Base-by-base conservation (phyloP, 2,113 vertebrate species). In the Meles meles region DNA sequence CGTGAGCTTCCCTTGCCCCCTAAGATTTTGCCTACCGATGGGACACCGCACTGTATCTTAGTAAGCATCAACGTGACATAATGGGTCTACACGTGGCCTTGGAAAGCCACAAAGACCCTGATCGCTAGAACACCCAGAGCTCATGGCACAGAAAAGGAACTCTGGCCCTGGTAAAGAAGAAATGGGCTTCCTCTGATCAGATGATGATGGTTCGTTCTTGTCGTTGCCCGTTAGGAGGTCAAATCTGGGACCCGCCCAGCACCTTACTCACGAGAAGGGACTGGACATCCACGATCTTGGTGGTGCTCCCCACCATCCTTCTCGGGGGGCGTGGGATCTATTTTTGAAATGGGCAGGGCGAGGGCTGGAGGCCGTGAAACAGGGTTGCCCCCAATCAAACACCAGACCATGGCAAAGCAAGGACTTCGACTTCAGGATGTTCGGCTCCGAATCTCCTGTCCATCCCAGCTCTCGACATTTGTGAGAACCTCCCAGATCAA, bases 281-380 rank as follows among this genome's bases (percentile, higher is more conserved):
- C 34, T n/a, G 42, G 13, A 61, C 3, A 14, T 0, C 9, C 31
- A 31, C 1, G 31, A 47, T 23, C 31, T n/a, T 17, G 1, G 0
- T 39, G 37, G 49, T n/a, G 34, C 61, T 15, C 7, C 37, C 18
- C 37, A 44, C 31, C 14, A 39, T 9, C 13, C 49, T 76, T 71
- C 44, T 85, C 27, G 7, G 37, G 14, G 52, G 18, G 0, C 31
- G 2, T 55, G 34, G 23, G n/a, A 25, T 59, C 55, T 55, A 20
- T 27, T 47, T 76, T 14, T 67, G 44, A 87, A 52, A 59, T 17
- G 5, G 29, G 25, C 17, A 71, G 6, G 37, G 4, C 15, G n/a
- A 88, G 47, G 29, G 57, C 44, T 23, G n/a, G 79, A n/a, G 11
- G 25, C 27, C 4, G 21, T 20, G 2, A 25, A 65, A 31, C 0